These are phyloP conservation scores for Hemibagrus wyckioides DNA, from an alignment of 2,113 vertebrate species.

Conservation along the genomic window DNA sequence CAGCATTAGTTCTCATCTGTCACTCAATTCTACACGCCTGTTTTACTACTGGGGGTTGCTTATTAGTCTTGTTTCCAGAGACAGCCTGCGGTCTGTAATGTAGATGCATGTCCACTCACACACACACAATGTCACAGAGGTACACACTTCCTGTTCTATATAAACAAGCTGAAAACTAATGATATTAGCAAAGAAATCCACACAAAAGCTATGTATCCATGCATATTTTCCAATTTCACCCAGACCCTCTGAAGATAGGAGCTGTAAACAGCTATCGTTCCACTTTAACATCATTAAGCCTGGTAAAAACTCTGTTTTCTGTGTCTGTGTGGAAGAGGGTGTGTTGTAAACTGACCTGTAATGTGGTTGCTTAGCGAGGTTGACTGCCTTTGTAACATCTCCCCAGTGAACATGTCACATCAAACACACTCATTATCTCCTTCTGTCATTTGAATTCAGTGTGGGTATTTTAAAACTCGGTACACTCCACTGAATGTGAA, in stretches of 20 bases:
- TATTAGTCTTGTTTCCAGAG: constrained; percentile 40
- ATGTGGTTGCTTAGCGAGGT: constrained; percentile 60
- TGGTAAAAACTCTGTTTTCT: constrained; percentile 28
- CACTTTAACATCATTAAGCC: constrained; percentile 42
- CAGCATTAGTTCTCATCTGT: constrained; percentile 66
- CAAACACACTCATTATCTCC: constrained; percentile 76
- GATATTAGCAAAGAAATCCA: constrained; percentile 6
- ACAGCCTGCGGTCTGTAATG: constrained; percentile 39
- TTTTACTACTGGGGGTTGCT: constrained; percentile 30
- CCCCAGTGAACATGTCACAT: constrained; percentile 70
- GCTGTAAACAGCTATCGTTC: constrained; percentile 15
- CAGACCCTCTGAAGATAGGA: constrained; percentile 23
- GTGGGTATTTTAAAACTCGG: constrained; percentile 55
- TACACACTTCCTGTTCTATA: constrained; percentile 14
- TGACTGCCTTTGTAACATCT: constrained; percentile 69
- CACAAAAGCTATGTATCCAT: constrained; percentile 3
- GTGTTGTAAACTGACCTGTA: constrained; percentile 63
- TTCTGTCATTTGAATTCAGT: constrained; percentile 67
- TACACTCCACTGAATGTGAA: constrained; percentile 60
- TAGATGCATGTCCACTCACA: constrained; percentile 44
- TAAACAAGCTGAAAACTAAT: constrained; percentile 11
- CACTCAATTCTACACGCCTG: constrained; percentile 65
- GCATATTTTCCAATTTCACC: constrained; percentile 11
- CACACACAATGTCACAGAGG: constrained; percentile 18
- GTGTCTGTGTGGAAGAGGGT: constrained; percentile 27